A percentile compares a stretch with the other conserved stretches of the same genome.
Evolutionary conservation across 2,797 vertebrate genomes (phyloP).

Genomic region (Melanotaenia nigrans): DNA sequence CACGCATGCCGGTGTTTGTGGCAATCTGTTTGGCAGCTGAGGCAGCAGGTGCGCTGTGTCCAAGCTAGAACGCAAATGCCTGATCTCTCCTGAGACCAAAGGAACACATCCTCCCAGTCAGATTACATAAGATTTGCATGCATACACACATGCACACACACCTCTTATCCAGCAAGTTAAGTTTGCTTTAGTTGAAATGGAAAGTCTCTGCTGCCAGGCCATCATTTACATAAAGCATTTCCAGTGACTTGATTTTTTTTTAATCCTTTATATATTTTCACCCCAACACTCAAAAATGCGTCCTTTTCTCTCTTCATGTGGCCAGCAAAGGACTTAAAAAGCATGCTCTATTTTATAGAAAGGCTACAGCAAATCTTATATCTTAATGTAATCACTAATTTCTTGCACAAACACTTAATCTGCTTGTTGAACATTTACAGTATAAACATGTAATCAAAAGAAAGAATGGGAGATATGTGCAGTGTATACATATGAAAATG

Average conservation of each 20-base stretch:
- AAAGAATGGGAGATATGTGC: not conserved
- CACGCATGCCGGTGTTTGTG: not conserved
- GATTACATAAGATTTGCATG: slow-evolving; percentile 41
- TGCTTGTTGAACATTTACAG: not conserved
- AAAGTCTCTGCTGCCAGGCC: slow-evolving; percentile 22
- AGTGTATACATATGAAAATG: not conserved
- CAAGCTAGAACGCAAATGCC: slow-evolving; percentile 40
- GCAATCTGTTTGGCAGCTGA: slow-evolving; percentile 22
- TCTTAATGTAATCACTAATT: slow-evolving; percentile 48
- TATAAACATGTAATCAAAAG: not conserved
- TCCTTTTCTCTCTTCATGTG: not conserved
- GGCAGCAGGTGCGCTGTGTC: slow-evolving; percentile 47
- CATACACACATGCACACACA: slow-evolving; percentile 5
- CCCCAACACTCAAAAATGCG: slow-evolving; percentile 9
- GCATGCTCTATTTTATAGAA: not conserved
- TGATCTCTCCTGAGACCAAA: slow-evolving; percentile 36
- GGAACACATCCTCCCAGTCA: slow-evolving; percentile 29
- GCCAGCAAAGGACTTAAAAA: slow-evolving; percentile 2
- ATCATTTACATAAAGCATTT: slow-evolving; percentile 21
- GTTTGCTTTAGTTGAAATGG: slow-evolving; percentile 30
- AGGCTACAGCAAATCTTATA: slow-evolving; percentile 13
- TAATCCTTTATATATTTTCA: not conserved
- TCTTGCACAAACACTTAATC: slow-evolving; percentile 25
- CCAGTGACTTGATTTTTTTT: not conserved
- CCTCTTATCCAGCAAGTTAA: slow-evolving; percentile 14